Evolutionary conservation across 1,140 invertebrate genomes (phyloP), one percentile per base, ranked within the genome.

Genomic region (Olivierus martensii): DNA sequence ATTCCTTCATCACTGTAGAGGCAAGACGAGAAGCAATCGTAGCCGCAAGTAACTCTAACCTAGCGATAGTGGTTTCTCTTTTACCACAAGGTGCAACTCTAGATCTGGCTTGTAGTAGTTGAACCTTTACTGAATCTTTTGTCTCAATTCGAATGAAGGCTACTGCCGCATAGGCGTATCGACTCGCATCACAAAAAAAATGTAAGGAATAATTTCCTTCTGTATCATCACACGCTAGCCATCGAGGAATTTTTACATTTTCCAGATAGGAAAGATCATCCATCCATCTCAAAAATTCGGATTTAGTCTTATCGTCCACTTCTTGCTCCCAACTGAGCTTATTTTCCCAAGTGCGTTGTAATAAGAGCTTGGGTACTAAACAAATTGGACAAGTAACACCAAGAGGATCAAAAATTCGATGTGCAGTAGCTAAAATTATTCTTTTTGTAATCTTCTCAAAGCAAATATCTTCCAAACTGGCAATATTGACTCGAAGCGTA

Each of bases 391-490:
- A 36, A 21, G 44, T 44, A 12, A 56, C n/a, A 17, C 56, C 56
- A 37, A 56, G 22, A 5, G 52, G 53, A 51, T 57, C 53, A 45
- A 56, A 57, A 6, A 57, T 39, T 39, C 35, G 18, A 46, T 44
- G 41, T 14, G 35, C 42, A 37, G 51, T 35, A 22, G 41, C 28
- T 34, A 53, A 39, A 34, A 53, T 42, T 17, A 14, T 34, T 43
- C 18, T 52, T 28, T 46, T 52, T 14, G 51, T 52, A 46, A 45
- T 39, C 19, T 49, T 49, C 41, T 17, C 38, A 10, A 39, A 39
- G n/a, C 28, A 46, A 36, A 37, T 15, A 44, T 55, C 41, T 38
- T 47, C 17, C 12, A 45, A 6, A 42, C 46, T 11, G 22, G 38
- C 34, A n/a, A 54, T 48, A n/a, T 34, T 49, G 43, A 54, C n/a